phyloP scores from a whole-genome alignment of 2,888 invertebrate genomes.

The Apodemia mormo region DNA sequence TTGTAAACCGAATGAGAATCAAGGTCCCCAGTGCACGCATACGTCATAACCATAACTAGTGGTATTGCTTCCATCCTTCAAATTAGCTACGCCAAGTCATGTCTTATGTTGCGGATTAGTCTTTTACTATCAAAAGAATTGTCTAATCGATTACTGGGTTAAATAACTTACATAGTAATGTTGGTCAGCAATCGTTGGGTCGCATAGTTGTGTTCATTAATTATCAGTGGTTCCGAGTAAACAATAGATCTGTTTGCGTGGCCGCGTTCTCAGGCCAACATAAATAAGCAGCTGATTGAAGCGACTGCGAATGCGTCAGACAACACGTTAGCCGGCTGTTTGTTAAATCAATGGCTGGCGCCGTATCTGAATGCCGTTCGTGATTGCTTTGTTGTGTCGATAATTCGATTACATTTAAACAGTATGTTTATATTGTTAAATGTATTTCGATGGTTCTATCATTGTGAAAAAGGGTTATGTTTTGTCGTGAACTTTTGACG shows the following conservation, averaged over 20 bases:
- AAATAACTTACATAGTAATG: not conserved
- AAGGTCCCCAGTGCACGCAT: no score
- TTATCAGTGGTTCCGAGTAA: not conserved
- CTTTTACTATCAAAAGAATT: no score
- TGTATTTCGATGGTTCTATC: not conserved
- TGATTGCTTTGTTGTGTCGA: not conserved
- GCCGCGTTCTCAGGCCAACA: conserved; percentile 4
- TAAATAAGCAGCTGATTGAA: conserved; percentile 2
- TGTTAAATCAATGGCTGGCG: conserved; percentile 4
- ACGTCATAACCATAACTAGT: no score
- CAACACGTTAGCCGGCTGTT: not conserved
- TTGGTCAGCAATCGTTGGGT: not conserved
- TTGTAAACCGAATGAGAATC: no score
- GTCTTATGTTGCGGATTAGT: no score
- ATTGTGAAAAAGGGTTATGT: no score
- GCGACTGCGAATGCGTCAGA: conserved; percentile 2
- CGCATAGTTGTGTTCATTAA: no score
- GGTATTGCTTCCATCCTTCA: no score
- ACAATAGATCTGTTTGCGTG: not conserved
- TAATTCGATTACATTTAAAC: conserved; percentile 1
- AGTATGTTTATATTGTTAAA: not conserved
- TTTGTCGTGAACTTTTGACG: no score
- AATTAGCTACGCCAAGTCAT: no score
- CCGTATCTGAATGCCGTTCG: not conserved
- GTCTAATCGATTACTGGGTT: no score